Base-by-base conservation (phyloP, 2,797 vertebrate genomes). In the Crossoptilon crossoptilon region DNA sequence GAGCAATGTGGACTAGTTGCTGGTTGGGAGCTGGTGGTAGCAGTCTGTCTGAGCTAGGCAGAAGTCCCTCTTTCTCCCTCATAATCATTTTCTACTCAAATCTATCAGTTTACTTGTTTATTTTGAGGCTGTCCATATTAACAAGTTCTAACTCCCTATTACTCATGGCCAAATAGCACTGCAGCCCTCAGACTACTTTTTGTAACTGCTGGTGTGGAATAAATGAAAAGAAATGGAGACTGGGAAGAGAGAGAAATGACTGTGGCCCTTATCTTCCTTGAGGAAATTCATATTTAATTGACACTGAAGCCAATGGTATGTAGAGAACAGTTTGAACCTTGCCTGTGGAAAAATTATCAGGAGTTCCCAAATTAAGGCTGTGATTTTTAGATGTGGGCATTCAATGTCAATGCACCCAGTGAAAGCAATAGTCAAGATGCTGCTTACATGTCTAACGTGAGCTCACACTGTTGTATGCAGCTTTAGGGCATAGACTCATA, bases 171-270 rank as follows among this genome's bases (percentile, higher is more conserved):
- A 85, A 84, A 71, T 0, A 14, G 58, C 78, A 59, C 66, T 83
- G 35, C 84, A 85, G 33, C 90, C 84, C 85, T 84, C 76, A 90
- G 60, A 73, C 59, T 22, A 46, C 71, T 92, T 91, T 84, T 88
- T 78, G 84, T 79, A 88, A 88, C 92, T 80, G 83, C 80, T 95
- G 90, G 85, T 71, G 85, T 84, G 94, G 95, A 95, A 93, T 94
- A 92, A 95, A 95, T 93, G 87, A 93, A 87, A 95, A 94, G 81
- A 93, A 94, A 68, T 77, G 74, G 91, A 95, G 94, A 88, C 77
- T 2, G 22, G 86, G 83, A 75, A 58, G 68, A 82, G 63, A 55
- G 70, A 92, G 79, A 91, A 92, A 95, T 92, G 11, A 74, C 83
- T 71, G 33, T 93, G 85, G 91, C 60, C 83, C 91, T 93, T 88